Evolutionary conservation across 2,888 invertebrate species (phyloP).

Genomic region (Andrena haemorrhoa): DNA sequence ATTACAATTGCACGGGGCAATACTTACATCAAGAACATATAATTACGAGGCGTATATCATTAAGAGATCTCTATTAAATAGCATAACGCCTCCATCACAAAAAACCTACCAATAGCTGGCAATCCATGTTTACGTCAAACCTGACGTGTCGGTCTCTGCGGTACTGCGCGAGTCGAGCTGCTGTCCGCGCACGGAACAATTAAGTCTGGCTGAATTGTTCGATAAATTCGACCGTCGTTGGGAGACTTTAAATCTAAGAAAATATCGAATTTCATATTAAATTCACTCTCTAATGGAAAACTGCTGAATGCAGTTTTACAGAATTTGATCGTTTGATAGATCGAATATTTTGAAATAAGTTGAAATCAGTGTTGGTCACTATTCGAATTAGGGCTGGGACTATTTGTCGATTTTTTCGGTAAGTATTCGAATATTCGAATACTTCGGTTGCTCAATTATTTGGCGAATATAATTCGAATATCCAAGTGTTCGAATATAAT

Average conservation of each 20-base stretch:
- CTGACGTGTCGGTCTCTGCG: constrained; percentile 45
- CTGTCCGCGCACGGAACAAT: background rate
- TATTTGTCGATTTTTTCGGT: no score
- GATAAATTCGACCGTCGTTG: background rate
- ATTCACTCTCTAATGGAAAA: no score
- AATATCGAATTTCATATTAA: no score
- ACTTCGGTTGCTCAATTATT: no score
- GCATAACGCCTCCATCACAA: constrained; percentile 37
- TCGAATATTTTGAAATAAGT: no score
- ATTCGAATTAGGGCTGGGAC: no score
- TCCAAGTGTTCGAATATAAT: no score
- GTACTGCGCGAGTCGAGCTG: constrained; percentile 16
- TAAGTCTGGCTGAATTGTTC: background rate
- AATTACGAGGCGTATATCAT: constrained; percentile 60
- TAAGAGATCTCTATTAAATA: constrained; percentile 43
- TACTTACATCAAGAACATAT: constrained; percentile 51
- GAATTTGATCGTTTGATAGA: no score
- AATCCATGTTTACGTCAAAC: constrained; percentile 78
- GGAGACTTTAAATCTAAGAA: background rate
- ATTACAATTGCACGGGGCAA: constrained; percentile 45
- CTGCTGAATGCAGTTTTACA: no score
- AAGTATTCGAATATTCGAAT: no score
- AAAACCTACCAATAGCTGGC: constrained; percentile 79
- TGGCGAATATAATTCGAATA: no score
- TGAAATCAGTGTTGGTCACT: no score